These are phyloP conservation scores for Marcusenius ussheri DNA, from an alignment of 2,113 vertebrate species.

Conservation along the genomic window DNA sequence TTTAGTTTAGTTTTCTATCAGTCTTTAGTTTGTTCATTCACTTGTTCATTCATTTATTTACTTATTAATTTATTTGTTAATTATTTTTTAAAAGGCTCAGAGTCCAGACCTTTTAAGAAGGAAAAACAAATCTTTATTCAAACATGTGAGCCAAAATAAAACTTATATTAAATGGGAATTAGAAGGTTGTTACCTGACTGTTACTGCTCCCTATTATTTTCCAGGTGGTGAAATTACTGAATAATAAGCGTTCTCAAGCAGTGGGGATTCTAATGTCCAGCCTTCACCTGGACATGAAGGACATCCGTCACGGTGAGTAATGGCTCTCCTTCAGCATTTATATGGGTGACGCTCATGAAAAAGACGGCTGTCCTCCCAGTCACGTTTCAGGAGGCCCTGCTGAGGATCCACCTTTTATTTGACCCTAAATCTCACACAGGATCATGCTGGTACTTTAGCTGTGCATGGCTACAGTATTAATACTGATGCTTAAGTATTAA, in stretches of 20 bases:
- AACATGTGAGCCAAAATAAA: not conserved
- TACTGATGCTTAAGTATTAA: too few species aligned
- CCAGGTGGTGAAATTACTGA: conserved; percentile 89
- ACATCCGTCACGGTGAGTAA: conserved; percentile 61
- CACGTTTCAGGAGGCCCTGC: not conserved
- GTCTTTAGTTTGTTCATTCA: not conserved
- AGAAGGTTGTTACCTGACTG: not conserved
- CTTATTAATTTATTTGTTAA: not conserved
- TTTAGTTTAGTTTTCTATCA: not conserved
- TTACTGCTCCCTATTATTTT: too few species aligned
- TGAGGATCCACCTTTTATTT: not conserved
- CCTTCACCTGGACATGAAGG: conserved; percentile 67
- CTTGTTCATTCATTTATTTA: not conserved
- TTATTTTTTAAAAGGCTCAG: not conserved
- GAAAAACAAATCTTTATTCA: not conserved
- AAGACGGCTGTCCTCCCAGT: not conserved
- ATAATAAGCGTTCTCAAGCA: conserved; percentile 93
- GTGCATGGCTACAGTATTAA: not conserved
- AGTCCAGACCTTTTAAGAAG: not conserved
- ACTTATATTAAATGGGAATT: not conserved
- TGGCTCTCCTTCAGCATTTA: not conserved
- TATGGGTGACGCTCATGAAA: too few species aligned
- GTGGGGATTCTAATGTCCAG: conserved; percentile 76
- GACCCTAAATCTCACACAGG: not conserved
- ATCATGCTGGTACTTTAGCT: not conserved